These are phyloP conservation scores for Andrena hattorfiana DNA, from an alignment of 2,888 invertebrate genomes.

Conservation along the genomic window DNA sequence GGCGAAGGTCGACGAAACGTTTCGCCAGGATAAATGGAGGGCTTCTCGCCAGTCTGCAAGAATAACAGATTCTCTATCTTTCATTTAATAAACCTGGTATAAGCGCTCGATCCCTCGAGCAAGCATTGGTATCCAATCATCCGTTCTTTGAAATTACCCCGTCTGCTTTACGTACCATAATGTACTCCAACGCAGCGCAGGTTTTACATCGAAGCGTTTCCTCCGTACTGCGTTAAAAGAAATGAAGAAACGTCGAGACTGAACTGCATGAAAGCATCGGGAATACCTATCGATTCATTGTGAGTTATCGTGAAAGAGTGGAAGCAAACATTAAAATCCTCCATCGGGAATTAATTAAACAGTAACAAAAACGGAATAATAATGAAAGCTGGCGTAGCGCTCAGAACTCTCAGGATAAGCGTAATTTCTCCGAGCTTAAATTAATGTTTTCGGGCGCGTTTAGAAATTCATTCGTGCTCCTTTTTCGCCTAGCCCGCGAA, in stretches of 20 bases:
- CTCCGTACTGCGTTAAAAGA: not conserved
- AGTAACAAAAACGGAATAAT: not conserved
- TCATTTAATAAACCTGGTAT: conserved; percentile 35
- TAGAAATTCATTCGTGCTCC: conserved; percentile 24
- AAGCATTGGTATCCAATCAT: not conserved
- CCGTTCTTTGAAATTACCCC: not conserved
- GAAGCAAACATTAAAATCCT: not conserved
- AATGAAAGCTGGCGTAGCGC: not conserved
- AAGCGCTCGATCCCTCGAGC: not conserved
- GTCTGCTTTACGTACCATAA: not conserved
- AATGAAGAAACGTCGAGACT: not conserved
- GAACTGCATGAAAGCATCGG: not conserved
- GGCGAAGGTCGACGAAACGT: conserved; percentile 16
- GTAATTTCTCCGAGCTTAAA: conserved; percentile 20
- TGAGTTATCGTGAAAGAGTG: not conserved
- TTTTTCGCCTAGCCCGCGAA: not conserved
- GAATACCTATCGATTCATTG: not conserved
- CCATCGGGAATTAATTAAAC: not conserved
- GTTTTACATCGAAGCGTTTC: not conserved
- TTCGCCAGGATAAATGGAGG: conserved; percentile 8
- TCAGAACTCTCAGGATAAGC: conserved; percentile 6
- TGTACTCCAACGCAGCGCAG: too few relatives aligned
- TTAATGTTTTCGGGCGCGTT: conserved; percentile 27
- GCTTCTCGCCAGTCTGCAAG: not conserved
- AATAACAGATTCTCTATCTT: conserved; percentile 26